Conservation (phyloP, 2,797 vertebrate species). For the Muraenolepis orangiensis region DNA sequence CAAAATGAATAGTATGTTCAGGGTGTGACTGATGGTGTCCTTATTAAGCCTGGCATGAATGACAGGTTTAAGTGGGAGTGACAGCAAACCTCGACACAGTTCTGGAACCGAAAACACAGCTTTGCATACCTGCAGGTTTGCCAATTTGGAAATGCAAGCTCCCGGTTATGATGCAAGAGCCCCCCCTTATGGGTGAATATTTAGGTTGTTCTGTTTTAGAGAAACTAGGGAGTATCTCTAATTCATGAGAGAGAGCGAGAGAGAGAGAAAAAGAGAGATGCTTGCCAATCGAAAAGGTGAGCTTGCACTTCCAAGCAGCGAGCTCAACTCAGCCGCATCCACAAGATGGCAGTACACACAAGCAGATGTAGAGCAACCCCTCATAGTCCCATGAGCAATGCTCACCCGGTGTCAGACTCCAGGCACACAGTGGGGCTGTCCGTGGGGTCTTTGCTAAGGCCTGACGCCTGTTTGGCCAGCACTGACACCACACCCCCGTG, state of each 20-base stretch:
- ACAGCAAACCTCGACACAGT: background rate
- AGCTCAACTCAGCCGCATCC: constrained; percentile 26
- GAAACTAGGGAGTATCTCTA: background rate
- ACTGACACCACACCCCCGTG: constrained; percentile 92
- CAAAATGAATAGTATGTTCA: background rate
- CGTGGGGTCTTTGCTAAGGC: constrained; percentile 85
- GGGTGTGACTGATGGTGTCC: background rate
- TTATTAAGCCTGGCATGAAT: background rate
- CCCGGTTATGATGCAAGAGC: background rate
- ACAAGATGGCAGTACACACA: constrained; percentile 60
- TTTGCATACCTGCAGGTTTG: background rate
- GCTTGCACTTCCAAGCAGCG: background rate
- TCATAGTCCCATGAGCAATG: background rate
- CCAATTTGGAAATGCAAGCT: background rate
- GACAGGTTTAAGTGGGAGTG: background rate
- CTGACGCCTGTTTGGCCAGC: constrained; percentile 87
- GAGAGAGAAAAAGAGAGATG: background rate
- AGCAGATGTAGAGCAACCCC: constrained; percentile 3
- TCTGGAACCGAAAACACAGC: background rate
- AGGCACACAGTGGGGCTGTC: constrained; percentile 91
- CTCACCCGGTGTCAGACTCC: constrained; percentile 92
- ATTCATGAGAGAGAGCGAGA: no score
- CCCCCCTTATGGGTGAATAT: background rate
- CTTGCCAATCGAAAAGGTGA: background rate
- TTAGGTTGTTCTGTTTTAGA: background rate